Base-by-base conservation (phyloP, 2,888 invertebrate genomes). In the Diploptera punctata region DNA sequence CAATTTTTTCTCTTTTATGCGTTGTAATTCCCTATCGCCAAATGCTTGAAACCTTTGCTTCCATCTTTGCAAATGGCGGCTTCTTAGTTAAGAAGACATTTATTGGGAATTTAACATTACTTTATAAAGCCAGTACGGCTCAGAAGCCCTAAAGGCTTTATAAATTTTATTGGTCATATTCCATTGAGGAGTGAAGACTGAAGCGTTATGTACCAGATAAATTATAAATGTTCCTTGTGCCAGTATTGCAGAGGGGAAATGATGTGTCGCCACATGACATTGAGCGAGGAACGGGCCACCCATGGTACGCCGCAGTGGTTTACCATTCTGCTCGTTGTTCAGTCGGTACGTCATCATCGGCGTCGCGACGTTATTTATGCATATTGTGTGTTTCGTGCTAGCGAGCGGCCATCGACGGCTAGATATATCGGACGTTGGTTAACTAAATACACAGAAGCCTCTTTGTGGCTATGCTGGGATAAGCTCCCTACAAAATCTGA, bases 321-420 rank as follows among this genome's bases (percentile, higher is more conserved):
- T 65, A 65, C 65, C 65, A 44, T 47, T 26, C 65, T 29, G 65
- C 65, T 65, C 24, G 44, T 26, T 43, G 44, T 29, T 47, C 26
- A 38, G 65, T 65, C 47, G 16, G 44, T 29, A 65, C 65, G 65
- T 65, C 65, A 65, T 65, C 65, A 65, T 65, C 47, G 65, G 47
- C 65, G 65, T 65, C 65, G 26, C 21, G 26, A 47, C 43, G 65
- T 65, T 65, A 65, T 65, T 65, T 65, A 65, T 65, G 65, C 65
- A 65, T 65, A 65, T 65, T 65, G 65, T 65, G 65, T 65, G 47
- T 47, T 62, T n/a, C 65, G 47, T 9, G n/a, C 33, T 7, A 33
- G 33, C 33, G 10, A 33, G 33, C 5, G 65, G 62, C 18, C n/a
- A 62, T 38, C 38, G 62, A 38, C 43, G 62, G 33, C 62, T n/a